Percentiles rank a stretch among this genome's conserved stretches.
phyloP scores from a whole-genome alignment of 2,113 vertebrate genomes.

The Puffinus mauretanicus region DNA sequence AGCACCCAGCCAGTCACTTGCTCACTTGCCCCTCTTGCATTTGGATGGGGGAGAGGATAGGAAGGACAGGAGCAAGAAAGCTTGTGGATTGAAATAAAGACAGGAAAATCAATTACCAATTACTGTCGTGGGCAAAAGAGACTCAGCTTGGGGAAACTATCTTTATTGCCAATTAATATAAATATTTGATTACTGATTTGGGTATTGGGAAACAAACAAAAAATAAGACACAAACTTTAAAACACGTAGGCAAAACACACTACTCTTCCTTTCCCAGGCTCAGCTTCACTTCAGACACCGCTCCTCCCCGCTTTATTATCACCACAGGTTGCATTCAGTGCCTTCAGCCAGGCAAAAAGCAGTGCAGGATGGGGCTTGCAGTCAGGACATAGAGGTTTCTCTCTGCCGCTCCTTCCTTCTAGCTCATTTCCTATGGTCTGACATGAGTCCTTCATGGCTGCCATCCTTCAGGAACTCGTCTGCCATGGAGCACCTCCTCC shows the following conservation, averaged over 20 bases:
- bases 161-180: neutral
- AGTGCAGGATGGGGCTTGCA: rapidly evolving
- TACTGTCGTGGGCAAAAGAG: neutral
- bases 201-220: neutral
- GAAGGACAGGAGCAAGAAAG: neutral
- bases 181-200: neutral
- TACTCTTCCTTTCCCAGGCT: neutral
- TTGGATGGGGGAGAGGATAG: neutral
- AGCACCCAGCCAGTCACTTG: neutral
- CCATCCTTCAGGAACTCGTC: neutral
- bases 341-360: neutral
- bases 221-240: neutral
- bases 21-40: neutral
- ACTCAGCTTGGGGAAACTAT: neutral
- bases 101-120: neutral
- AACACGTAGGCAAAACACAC: neutral
- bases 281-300: neutral
- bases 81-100: neutral
- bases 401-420: neutral
- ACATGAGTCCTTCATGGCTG: neutral
- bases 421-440: neutral
- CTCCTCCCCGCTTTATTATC: neutral
- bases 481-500: neutral
- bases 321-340: neutral
- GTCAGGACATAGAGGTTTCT: neutral